Percentiles rank a stretch among this genome's conserved stretches.
Evolutionary conservation across 2,888 invertebrate species (phyloP).

Genomic region (Dryococelus australis): DNA sequence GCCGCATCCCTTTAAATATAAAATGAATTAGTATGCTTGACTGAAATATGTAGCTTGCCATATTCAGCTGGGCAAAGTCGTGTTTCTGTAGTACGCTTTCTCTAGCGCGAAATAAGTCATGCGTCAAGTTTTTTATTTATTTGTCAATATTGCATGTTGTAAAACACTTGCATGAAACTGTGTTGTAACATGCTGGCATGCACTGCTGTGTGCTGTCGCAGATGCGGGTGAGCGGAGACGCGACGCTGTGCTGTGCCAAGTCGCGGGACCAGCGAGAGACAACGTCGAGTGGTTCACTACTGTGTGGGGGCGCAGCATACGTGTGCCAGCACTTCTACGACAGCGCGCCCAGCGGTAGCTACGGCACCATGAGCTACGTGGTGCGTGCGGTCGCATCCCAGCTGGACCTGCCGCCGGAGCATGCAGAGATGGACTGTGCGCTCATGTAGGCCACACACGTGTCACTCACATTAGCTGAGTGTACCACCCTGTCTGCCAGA

Average conservation of each 20-base stretch:
- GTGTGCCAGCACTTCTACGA: conserved; percentile 98
- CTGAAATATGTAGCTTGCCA: too few relatives aligned
- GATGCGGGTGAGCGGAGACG: conserved; percentile 89
- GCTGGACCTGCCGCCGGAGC: conserved; percentile 76
- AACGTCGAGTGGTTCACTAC: conserved; percentile 67
- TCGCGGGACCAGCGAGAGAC: conserved; percentile 68
- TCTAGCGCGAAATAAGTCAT: too few relatives aligned
- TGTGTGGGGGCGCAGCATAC: conserved; percentile 93
- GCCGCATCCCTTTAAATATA: too few relatives aligned
- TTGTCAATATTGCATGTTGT: too few relatives aligned
- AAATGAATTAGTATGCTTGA: too few relatives aligned
- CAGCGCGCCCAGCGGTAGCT: conserved; percentile 96
- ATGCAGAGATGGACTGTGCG: conserved; percentile 82
- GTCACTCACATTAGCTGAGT: too few relatives aligned
- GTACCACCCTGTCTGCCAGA: too few relatives aligned
- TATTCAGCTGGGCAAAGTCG: too few relatives aligned
- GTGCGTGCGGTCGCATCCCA: conserved; percentile 81
- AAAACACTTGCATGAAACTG: too few relatives aligned
- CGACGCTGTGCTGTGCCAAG: conserved; percentile 92
- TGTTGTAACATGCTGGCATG: too few relatives aligned
- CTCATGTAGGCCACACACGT: conserved; percentile 49
- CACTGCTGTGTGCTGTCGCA: conserved; percentile 55
- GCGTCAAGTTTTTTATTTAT: too few relatives aligned
- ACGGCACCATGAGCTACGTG: conserved; percentile 97
- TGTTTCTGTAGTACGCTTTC: too few relatives aligned